Evolutionary conservation across 2,113 vertebrate species (phyloP).

Genomic region (Glaucomys volans): DNA sequence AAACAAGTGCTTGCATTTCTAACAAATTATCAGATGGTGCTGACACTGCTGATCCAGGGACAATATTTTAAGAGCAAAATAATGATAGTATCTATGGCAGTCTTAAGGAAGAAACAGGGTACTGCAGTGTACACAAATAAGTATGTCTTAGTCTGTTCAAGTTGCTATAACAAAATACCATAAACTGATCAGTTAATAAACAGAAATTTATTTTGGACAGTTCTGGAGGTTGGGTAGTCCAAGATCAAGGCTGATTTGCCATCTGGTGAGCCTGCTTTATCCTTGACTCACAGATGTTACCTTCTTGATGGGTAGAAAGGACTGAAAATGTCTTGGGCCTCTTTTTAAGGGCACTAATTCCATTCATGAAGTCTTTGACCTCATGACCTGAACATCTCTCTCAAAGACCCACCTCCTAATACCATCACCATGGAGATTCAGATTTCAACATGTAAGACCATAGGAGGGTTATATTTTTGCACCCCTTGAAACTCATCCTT

Average conservation of each 20-base stretch:
- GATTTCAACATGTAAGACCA: neutral
- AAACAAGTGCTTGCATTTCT: neutral
- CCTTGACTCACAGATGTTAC: neutral
- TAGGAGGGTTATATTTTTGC: neutral
- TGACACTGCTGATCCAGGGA: neutral
- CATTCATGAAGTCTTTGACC: neutral
- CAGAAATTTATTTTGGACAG: neutral
- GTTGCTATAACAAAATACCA: neutral
- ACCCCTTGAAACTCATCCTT: neutral
- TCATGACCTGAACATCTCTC: neutral
- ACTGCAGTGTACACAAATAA: neutral
- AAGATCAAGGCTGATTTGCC: neutral
- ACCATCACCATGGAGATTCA: neutral
- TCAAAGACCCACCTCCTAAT: neutral
- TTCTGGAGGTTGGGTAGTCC: neutral
- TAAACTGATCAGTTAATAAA: neutral
- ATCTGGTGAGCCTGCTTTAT: no score
- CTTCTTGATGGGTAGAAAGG: neutral
- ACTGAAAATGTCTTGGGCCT: neutral
- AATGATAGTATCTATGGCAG: neutral
- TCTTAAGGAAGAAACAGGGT: neutral
- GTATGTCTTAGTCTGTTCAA: neutral
- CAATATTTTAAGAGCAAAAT: neutral
- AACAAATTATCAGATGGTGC: neutral
- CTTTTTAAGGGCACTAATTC: neutral